A percentile compares a stretch with the other conserved stretches of the same genome.
These are phyloP conservation scores for Archilochus colubris DNA, from an alignment of 2,113 vertebrate species.

Conservation along the genomic window DNA sequence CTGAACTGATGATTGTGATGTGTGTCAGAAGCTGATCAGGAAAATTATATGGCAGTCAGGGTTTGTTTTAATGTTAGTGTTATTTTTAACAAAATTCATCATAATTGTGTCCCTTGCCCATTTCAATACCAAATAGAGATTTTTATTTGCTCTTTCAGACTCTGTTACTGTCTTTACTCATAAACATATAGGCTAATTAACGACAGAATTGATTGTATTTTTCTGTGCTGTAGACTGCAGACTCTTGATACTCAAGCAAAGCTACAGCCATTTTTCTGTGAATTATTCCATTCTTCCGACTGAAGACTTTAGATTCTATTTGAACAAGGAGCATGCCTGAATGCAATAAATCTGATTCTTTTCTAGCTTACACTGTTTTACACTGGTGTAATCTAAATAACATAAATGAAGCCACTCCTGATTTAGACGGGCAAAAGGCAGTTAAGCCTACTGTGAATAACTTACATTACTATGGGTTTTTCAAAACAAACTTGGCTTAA, in stretches of 20 bases:
- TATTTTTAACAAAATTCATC: not conserved
- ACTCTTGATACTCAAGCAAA: not conserved
- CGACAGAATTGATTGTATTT: not conserved
- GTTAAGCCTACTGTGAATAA: not conserved
- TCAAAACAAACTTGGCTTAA: not conserved
- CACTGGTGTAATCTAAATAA: not conserved
- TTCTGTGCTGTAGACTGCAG: not conserved
- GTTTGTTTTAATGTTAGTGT: not conserved
- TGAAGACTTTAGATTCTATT: not conserved
- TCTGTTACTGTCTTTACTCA: not conserved
- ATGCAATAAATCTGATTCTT: not conserved
- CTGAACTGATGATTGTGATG: conserved; percentile 1
- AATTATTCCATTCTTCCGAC: not conserved
- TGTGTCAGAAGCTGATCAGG: not conserved
- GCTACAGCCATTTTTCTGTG: not conserved
- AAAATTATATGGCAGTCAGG: not conserved
- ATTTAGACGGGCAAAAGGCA: not conserved
- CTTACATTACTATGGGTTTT: not conserved
- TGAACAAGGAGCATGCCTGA: not conserved
- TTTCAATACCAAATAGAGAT: not conserved
- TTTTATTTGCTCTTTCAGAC: not conserved
- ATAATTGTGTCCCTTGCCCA: not conserved
- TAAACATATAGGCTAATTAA: not conserved
- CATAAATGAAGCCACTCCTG: not conserved
- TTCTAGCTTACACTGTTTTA: not conserved